Base-by-base conservation (phyloP, 2,888 invertebrate species). In the Ormyrus rosae region DNA sequence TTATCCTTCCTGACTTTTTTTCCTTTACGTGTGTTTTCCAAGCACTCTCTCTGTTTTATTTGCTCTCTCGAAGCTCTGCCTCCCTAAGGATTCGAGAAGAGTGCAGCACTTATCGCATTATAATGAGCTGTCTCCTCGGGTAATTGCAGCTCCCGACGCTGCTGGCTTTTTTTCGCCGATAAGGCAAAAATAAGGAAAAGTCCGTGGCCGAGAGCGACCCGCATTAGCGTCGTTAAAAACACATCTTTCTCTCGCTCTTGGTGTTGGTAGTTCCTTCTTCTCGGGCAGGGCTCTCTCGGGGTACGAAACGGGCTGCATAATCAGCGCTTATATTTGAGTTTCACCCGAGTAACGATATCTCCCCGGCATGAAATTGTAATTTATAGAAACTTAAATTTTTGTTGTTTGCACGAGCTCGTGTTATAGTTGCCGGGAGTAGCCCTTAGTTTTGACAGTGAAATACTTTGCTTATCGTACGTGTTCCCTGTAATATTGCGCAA, bases 71-170 rank as follows among this genome's bases (percentile, higher is more conserved):
- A 34, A 34, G 51, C 51, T 7, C 7, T 13, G 10, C 53, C 8
- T 50, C 58, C 61, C 67, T 0, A n/a, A 19, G 53, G 75, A 68
- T 13, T 64, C 19, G 13, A 11, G 8, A 58, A 34, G 48, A 7
- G 63, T 5, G 58, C 6, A 34, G 65, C 76, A 83, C 64, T 84
- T 83, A 84, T 84, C 84, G 84, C 84, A 84, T 84, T 83, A 82
- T 84, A 85, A 83, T 82, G 83, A 83, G 82, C 69, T 81, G 70
- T 80, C 82, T 83, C 79, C 81, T 73, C 63, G 76, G 63, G 72
- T 84, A 83, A 83, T 82, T 77, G 69, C 72, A 76, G 55, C 6
- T 3, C 34, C 34, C 19, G 45, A 10, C 11, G 2, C 50, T 11
- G 34, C 65, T n/a, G 19, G 55, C 60, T 51, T 71, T 77, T 70